Evolutionary conservation across 2,797 vertebrate genomes (phyloP), one percentile per base, ranked within the genome.

Genomic region (Fistularia tabacaria): DNA sequence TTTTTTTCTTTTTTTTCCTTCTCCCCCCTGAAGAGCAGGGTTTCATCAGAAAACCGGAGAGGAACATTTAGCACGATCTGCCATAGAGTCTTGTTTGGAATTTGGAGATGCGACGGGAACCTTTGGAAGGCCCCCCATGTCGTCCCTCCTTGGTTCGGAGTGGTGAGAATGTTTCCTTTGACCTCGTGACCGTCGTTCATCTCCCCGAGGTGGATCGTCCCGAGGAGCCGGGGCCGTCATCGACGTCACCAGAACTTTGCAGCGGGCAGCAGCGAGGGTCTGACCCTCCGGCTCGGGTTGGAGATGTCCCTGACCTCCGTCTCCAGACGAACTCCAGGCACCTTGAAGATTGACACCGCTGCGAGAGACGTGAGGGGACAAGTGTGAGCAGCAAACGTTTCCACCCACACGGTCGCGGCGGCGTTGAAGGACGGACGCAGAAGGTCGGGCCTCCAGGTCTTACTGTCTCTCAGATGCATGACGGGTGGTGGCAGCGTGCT

Each of bases 311-410:
- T 90, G 59, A 88, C 88, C 86, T 96, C 94, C 9, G 90, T 79
- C 79, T 95, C 92, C 65, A 98, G 81, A 53, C 66, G 83, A 54
- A 94, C 83, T 14, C 92, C 93, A 0, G 94, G 91, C 54, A 96
- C 92, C 57, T 90, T 92, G 70, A 97, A 93, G 76, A 94, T 82
- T 50, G 94, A 94, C 68, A 92, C 87, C 1, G 85, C 95, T 95
- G 78, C 42, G 42, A 64, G 13, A 50, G 38, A 66, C 15, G 36
- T 6, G 40, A 2, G 10, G 36, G 25, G 25, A 3, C 0, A 37
- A 37, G 37, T 13, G 51, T 43, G 12, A 6, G 13, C n/a, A 9
- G 14, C 1, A 14, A 52, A n/a, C n/a, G n/a, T n/a, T n/a, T n/a
- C 2, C 15, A 36, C 7, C 12, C 36, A 9, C 10, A 14, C 7